Conservation (phyloP, 1,140 invertebrate species). For the Achroia grisella region DNA sequence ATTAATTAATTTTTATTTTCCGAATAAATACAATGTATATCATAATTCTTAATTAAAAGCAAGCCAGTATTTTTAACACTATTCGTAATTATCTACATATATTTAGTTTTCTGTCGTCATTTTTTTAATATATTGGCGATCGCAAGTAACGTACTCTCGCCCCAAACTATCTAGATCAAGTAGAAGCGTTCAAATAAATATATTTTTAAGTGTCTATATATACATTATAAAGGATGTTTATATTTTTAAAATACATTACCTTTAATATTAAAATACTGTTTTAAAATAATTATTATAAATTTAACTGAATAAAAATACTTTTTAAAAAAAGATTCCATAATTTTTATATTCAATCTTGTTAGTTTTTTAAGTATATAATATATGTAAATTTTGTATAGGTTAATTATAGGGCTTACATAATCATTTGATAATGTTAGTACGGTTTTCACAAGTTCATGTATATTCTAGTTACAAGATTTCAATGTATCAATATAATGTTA, state of each 20-base stretch:
- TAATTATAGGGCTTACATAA: slow-evolving; percentile 8
- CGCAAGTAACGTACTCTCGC: slow-evolving; percentile 15
- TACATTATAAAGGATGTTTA: slow-evolving; percentile 31
- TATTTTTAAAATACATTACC: slow-evolving; percentile 35
- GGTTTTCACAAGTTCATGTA: slow-evolving; percentile 27
- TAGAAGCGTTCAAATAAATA: slow-evolving; percentile 30
- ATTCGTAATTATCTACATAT: no score
- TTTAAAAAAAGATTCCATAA: slow-evolving; percentile 37
- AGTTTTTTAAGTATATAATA: slow-evolving; percentile 27
- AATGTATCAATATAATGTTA: slow-evolving; percentile 12
- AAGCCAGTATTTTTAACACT: no score
- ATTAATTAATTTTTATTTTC: no score
- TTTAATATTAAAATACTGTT: slow-evolving; percentile 15
- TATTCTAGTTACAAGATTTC: slow-evolving; percentile 24
- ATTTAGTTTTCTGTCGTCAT: no score
- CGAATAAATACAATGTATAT: no score
- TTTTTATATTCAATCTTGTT: slow-evolving; percentile 49
- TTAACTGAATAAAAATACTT: slow-evolving; percentile 17
- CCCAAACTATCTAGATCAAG: slow-evolving; percentile 21
- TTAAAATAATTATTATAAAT: slow-evolving; percentile 12
- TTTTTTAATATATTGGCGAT: slow-evolving; percentile 7
- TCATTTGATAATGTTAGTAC: slow-evolving; percentile 7
- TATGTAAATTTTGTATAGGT: slow-evolving; percentile 52
- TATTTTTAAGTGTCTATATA: slow-evolving; percentile 33
- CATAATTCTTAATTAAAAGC: no score